Evolutionary conservation across 2,797 vertebrate genomes (phyloP), one percentile per base, ranked within the genome.

Genomic region (Hemitrygon akajei): DNA sequence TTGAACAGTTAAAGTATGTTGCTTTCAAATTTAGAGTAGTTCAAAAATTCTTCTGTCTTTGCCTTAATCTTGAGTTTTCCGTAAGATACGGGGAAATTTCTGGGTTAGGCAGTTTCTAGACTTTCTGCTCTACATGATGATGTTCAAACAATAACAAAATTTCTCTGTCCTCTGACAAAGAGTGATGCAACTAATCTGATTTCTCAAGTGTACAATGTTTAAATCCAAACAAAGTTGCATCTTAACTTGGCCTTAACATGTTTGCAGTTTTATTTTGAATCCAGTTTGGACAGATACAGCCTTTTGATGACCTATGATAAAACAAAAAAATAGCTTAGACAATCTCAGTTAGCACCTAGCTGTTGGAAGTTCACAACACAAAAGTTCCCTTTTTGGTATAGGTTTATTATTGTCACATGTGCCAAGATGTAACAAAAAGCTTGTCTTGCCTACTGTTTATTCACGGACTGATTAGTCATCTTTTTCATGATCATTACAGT

Each of bases 251-350:
- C 22, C 6, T 71, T 91, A 91, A 69, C 18, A 91, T 71, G 9
- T 63, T 40, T 91, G 63, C 27, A 92, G 12, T 47, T 56, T 75
- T 40, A 75, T 27, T 92, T 92, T 92, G 25, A 75, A 92, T 92
- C 69, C 69, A 92, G 3, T 25, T 92, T 56, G 56, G 37, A 73
- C 69, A 91, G 16, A 92, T 92, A 47, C 47, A 73, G 1, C 16
- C 9, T 87, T 87, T 27, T 25, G 58, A 27, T 40, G 37, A 37
- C 27, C 71, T 92, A 73, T 73, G 37, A 18, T 40, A 71, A 91
- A 25, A 66, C 73, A 40, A 91, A 73, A 73, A 71, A 73, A 71
- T 73, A 73, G 25, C 22, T 91, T 91, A 66, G 14, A 7, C n/a
- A 69, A 40, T 91, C 87, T 58, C 82, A 86, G 14, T 27, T n/a